These are phyloP conservation scores for Xanthia togata DNA, from an alignment of 2,888 invertebrate genomes.

Conservation along the genomic window DNA sequence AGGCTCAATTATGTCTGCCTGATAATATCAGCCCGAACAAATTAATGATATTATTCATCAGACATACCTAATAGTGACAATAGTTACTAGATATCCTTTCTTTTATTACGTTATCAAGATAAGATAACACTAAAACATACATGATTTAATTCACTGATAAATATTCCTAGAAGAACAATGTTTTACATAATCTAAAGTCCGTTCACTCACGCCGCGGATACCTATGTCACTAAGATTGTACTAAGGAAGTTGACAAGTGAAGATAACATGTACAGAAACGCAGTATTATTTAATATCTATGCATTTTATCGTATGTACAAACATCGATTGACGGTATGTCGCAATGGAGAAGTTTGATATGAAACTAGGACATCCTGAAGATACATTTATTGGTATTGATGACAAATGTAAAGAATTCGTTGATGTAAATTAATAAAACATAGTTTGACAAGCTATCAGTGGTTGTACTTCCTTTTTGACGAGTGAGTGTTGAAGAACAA, in stretches of 20 bases:
- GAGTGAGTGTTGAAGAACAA: constrained; percentile 3
- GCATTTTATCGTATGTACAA: constrained; percentile 61
- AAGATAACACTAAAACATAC: constrained; percentile 43
- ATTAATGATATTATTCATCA: constrained; percentile 26
- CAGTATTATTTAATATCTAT: constrained; percentile 56
- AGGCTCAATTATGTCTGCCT: constrained; percentile 21
- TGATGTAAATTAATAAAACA: constrained; percentile 11
- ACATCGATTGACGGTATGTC: constrained; percentile 62
- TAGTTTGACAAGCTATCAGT: constrained; percentile 14
- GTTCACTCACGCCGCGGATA: constrained; percentile 41
- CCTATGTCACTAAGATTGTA: constrained; percentile 57
- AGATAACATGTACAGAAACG: constrained; percentile 60
- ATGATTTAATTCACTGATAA: constrained; percentile 48
- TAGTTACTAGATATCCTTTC: constrained; percentile 31
- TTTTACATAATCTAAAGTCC: constrained; percentile 50
- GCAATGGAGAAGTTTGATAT: constrained; percentile 63
- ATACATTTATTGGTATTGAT: constrained; percentile 30
- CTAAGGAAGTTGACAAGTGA: constrained; percentile 65
- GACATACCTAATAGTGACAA: constrained; percentile 39
- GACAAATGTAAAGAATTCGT: background rate
- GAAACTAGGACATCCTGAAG: constrained; percentile 51
- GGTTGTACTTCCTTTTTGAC: constrained; percentile 2
- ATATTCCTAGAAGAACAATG: constrained; percentile 42
- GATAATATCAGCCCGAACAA: constrained; percentile 24
- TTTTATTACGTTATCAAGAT: constrained; percentile 46